Evolutionary conservation across 2,113 vertebrate species (phyloP).

Genomic region (Gambusia affinis): DNA sequence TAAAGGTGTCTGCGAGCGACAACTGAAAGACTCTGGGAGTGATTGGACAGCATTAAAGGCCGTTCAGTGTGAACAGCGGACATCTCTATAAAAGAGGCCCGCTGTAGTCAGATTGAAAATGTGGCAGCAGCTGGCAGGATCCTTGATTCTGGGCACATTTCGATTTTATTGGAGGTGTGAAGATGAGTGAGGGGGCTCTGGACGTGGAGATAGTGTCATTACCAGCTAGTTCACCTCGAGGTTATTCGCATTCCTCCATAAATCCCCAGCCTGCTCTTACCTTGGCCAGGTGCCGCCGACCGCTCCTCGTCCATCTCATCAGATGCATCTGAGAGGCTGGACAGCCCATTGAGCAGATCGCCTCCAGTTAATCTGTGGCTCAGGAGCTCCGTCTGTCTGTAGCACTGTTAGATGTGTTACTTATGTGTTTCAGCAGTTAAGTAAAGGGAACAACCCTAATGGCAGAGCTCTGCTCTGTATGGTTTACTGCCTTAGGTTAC

Average conservation of each 20-base stretch:
- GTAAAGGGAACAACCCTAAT: neutral
- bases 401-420: slow-evolving; percentile 20
- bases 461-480: neutral
- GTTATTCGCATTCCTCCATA: slow-evolving; percentile 53
- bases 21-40: slow-evolving; percentile 29
- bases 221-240: slow-evolving; percentile 69
- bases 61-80: slow-evolving; percentile 9
- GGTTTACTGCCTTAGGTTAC: too few relatives aligned
- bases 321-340: slow-evolving; percentile 9
- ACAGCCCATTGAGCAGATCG: slow-evolving; percentile 6
- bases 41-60: slow-evolving; percentile 32
- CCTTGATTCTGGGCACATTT: slow-evolving; percentile 59
- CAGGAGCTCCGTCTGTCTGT: slow-evolving; percentile 34
- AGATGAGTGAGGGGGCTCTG: slow-evolving; percentile 40
- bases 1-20: slow-evolving; percentile 40
- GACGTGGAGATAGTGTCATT: slow-evolving; percentile 48
- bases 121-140: slow-evolving; percentile 33
- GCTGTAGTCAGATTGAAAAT: slow-evolving; percentile 34
- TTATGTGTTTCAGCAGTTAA: neutral
- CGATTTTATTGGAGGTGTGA: slow-evolving; percentile 48
- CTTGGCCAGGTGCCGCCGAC: slow-evolving; percentile 56
- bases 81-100: slow-evolving; percentile 18
- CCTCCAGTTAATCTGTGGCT: slow-evolving; percentile 23
- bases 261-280: slow-evolving; percentile 52
- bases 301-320: slow-evolving; percentile 41